Conservation (phyloP, 2,113 vertebrate species). For the Trichomycterus rosablanca region DNA sequence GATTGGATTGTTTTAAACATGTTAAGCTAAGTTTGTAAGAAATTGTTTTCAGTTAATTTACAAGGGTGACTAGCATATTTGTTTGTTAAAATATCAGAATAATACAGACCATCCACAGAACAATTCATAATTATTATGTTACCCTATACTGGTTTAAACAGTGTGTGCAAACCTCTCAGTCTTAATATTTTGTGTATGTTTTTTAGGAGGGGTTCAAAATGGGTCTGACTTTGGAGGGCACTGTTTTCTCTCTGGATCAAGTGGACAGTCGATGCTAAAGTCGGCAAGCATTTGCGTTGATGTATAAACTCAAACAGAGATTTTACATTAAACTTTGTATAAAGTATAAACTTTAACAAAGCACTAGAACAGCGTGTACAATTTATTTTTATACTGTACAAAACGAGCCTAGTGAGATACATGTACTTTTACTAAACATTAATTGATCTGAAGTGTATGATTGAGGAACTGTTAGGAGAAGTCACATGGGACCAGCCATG, state of each 20-base stretch:
- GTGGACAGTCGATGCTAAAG: constrained; percentile 79
- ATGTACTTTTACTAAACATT: constrained; percentile 18
- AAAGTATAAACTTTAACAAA: constrained; percentile 7
- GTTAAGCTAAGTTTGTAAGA: too few species aligned
- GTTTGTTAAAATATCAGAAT: too few species aligned
- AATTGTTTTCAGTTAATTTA: too few species aligned
- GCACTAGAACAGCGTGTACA: background rate
- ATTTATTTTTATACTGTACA: constrained; percentile 42
- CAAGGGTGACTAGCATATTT: too few species aligned
- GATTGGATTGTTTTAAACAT: too few species aligned
- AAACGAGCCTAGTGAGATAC: constrained; percentile 5
- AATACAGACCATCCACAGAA: too few species aligned
- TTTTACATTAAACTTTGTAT: constrained; percentile 20
- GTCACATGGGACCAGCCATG: too few species aligned
- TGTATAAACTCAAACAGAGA: background rate
- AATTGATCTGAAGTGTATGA: constrained; percentile 14
- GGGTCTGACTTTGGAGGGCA: constrained; percentile 85
- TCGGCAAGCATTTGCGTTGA: constrained; percentile 12
- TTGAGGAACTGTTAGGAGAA: background rate
- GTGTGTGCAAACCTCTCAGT: too few species aligned
- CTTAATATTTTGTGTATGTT: too few species aligned
- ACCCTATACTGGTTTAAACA: too few species aligned
- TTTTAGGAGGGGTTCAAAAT: constrained; percentile 91
- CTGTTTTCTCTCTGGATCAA: constrained; percentile 78
- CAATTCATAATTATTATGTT: too few species aligned